Evolutionary conservation across 2,797 vertebrate species (phyloP).

Genomic region (Melanotaenia maccullochi): DNA sequence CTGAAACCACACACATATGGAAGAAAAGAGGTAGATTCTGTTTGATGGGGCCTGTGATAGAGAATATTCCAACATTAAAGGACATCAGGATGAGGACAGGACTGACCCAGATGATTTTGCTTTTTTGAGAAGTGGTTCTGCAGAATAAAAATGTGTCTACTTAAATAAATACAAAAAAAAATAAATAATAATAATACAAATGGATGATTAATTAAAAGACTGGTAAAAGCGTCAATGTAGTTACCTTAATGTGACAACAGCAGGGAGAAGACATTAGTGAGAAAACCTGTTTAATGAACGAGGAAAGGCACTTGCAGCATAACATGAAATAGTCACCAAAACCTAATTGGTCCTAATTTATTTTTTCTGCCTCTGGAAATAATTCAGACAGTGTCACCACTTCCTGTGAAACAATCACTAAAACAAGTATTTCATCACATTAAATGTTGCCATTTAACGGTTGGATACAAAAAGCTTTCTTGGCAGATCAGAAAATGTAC

Average conservation of each 20-base stretch:
- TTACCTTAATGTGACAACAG: not conserved
- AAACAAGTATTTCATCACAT: too few relatives aligned
- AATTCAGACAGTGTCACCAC: not conserved
- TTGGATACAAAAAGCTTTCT: too few relatives aligned
- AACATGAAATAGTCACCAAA: not conserved
- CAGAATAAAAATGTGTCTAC: not conserved
- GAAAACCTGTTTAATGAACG: not conserved
- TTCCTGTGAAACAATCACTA: not conserved
- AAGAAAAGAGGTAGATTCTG: not conserved
- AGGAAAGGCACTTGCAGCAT: not conserved
- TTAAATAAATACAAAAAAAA: not conserved
- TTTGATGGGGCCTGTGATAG: not conserved
- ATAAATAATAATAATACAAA: not conserved
- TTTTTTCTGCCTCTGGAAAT: not conserved
- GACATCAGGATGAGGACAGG: not conserved
- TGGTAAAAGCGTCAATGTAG: not conserved
- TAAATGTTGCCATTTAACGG: too few relatives aligned
- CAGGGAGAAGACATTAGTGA: not conserved
- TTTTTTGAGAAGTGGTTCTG: not conserved
- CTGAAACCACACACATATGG: constrained; percentile 1
- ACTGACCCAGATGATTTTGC: not conserved
- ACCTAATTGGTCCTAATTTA: not conserved
- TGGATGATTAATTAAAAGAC: not conserved
- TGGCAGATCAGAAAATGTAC: too few relatives aligned
- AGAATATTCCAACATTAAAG: not conserved